phyloP scores from a whole-genome alignment of 2,888 invertebrate species.

The Drosophila vallismaia region DNA sequence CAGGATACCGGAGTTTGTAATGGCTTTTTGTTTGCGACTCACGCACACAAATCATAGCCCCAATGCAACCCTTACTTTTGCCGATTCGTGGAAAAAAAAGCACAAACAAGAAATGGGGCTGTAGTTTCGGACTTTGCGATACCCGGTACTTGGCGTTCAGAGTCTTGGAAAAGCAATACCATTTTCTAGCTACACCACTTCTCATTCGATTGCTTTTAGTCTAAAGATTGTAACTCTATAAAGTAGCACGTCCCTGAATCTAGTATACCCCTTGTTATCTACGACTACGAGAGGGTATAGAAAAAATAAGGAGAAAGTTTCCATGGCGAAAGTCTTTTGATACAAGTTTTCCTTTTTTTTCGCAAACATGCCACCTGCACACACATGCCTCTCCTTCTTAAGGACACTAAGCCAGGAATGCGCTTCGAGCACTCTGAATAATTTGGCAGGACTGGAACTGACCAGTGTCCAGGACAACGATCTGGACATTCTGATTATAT shows the following conservation, averaged over 20 bases:
- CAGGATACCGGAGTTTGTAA: constrained; percentile 58
- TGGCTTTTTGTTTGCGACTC: constrained; percentile 62
- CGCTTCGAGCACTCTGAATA: constrained; percentile 55
- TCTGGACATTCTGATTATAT: constrained; percentile 49
- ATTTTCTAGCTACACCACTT: too few species aligned
- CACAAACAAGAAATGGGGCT: neutral
- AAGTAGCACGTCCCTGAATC: neutral
- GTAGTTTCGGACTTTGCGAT: neutral
- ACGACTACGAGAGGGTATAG: neutral
- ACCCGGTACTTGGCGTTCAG: neutral
- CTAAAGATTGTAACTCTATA: too few species aligned
- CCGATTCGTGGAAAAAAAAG: neutral
- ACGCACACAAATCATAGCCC: constrained; percentile 50
- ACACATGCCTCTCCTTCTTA: constrained; percentile 4
- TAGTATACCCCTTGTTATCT: neutral
- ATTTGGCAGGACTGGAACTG: constrained; percentile 61
- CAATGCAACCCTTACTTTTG: constrained; percentile 22
- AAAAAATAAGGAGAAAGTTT: constrained; percentile 23
- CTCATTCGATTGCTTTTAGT: too few species aligned
- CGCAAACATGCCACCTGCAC: constrained; percentile 22
- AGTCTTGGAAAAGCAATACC: too few species aligned
- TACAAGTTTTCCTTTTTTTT: constrained; percentile 30
- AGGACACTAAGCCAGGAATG: constrained; percentile 9
- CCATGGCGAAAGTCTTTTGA: constrained; percentile 59
- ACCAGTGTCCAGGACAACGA: constrained; percentile 72